Evolutionary conservation across 1,140 invertebrate species (phyloP).

Genomic region (Micrasema longulum): DNA sequence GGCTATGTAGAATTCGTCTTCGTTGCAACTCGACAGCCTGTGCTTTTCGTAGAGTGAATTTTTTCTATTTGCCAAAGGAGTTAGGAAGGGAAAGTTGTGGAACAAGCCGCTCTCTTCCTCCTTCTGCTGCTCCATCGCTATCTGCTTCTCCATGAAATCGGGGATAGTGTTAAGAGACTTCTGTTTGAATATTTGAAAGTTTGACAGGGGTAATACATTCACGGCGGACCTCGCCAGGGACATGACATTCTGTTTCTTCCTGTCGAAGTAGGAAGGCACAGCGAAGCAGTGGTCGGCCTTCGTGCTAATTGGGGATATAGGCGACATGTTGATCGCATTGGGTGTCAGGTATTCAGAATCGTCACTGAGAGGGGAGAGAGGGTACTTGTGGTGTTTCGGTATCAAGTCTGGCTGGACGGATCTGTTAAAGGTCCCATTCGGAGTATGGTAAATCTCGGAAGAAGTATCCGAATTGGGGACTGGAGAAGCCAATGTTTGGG

Average conservation of each 20-base stretch:
- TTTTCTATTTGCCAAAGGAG: conserved; percentile 66
- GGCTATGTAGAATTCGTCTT: conserved; percentile 65
- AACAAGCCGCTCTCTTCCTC: conserved; percentile 61
- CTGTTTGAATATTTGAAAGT: conserved; percentile 67
- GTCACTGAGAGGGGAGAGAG: conserved; percentile 57
- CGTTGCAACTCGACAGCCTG: conserved; percentile 61
- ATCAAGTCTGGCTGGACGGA: conserved; percentile 60
- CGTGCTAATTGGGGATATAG: conserved; percentile 16
- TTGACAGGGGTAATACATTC: conserved; percentile 61
- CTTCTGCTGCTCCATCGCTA: conserved; percentile 48
- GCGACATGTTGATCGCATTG: conserved; percentile 56
- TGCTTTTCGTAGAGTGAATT: conserved; percentile 59
- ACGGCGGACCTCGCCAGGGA: conserved; percentile 58
- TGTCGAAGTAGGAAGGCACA: conserved; percentile 66
- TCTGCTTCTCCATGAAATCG: conserved; percentile 59
- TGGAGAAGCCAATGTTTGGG: conserved; percentile 11
- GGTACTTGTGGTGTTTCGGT: conserved; percentile 54
- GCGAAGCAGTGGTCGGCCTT: conserved; percentile 58
- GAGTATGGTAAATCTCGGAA: conserved; percentile 59
- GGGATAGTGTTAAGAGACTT: conserved; percentile 66
- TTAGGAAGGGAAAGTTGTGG: conserved; percentile 67
- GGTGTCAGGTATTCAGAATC: conserved; percentile 60
- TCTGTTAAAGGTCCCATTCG: conserved; percentile 58
- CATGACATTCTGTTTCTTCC: conserved; percentile 59
- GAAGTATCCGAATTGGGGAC: conserved; percentile 55